Evolutionary conservation across 2,797 vertebrate genomes (phyloP).

Genomic region (Pangasius djambal): DNA sequence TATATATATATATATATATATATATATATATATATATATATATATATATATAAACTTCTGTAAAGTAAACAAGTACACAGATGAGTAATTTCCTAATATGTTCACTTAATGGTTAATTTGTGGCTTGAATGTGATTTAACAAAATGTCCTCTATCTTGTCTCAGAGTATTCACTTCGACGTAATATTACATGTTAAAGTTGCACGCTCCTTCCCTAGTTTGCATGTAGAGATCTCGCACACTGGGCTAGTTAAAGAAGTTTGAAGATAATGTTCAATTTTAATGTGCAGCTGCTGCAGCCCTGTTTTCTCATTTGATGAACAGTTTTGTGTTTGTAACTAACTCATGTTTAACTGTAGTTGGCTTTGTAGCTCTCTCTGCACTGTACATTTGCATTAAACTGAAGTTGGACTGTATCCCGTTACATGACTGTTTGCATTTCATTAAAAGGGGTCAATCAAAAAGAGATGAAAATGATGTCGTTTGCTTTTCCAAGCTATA

Average conservation of each 20-base stretch:
- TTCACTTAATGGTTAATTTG: conserved; percentile 27
- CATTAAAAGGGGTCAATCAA: conserved; percentile 67
- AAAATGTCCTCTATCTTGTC: conserved; percentile 47
- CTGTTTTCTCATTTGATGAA: conserved; percentile 55
- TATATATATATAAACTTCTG: too few relatives aligned
- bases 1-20: too few relatives aligned
- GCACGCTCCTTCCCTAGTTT: conserved; percentile 54
- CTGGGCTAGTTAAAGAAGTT: conserved; percentile 54
- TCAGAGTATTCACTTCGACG: conserved; percentile 59
- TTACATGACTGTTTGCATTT: conserved; percentile 72
- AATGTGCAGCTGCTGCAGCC: conserved; percentile 57
- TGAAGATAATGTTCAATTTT: conserved; percentile 37
- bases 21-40: too few relatives aligned
- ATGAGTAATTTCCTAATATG: conserved; percentile 14
- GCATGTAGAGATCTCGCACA: conserved; percentile 70
- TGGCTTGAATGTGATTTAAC: conserved; percentile 51
- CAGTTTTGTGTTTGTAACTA: conserved; percentile 67
- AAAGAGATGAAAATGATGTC: conserved; percentile 42
- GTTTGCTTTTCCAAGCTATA: background rate
- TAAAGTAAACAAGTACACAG: conserved; percentile 31
- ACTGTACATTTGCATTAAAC: conserved; percentile 77
- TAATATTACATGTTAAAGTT: conserved; percentile 31
- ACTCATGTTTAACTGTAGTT: conserved; percentile 65
- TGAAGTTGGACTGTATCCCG: conserved; percentile 66
- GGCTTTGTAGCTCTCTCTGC: conserved; percentile 71